phyloP scores from a whole-genome alignment of 2,888 invertebrate species.

The Drosophila limbata region DNA sequence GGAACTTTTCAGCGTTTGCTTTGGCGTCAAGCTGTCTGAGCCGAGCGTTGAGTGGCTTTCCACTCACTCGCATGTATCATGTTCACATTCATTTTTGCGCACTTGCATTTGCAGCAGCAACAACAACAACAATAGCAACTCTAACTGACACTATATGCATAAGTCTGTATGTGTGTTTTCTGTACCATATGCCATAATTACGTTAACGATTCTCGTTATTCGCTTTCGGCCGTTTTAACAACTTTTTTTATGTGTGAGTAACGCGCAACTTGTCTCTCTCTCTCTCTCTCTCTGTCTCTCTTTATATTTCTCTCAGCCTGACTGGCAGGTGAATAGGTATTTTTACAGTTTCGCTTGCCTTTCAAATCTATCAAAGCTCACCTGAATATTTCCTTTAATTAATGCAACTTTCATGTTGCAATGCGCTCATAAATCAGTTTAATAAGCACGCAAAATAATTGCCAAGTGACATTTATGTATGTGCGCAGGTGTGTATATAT shows the following conservation, averaged over 20 bases:
- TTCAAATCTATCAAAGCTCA: conserved; percentile 15
- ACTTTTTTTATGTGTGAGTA: conserved; percentile 6
- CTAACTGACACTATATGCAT: conserved; percentile 20
- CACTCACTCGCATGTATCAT: conserved; percentile 62
- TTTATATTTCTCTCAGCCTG: not conserved
- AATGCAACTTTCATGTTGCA: conserved; percentile 46
- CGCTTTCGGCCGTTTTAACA: conserved; percentile 22
- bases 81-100: conserved; percentile 62
- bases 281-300: not conserved
- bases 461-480: conserved; percentile 34
- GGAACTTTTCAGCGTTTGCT: conserved; percentile 64
- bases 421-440: conserved; percentile 62
- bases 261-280: not conserved
- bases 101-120: conserved; percentile 49
- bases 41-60: conserved; percentile 62
- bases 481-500: conserved; percentile 3
- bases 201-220: conserved; percentile 42
- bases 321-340: conserved; percentile 4
- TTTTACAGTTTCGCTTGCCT: conserved; percentile 11
- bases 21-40: conserved; percentile 79
- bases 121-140: conserved; percentile 24
- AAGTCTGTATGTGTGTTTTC: conserved; percentile 1
- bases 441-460: conserved; percentile 45
- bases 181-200: conserved; percentile 40
- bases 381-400: conserved; percentile 53